Evolutionary conservation across 2,113 vertebrate species (phyloP).

Genomic region (Eurypyga helias): DNA sequence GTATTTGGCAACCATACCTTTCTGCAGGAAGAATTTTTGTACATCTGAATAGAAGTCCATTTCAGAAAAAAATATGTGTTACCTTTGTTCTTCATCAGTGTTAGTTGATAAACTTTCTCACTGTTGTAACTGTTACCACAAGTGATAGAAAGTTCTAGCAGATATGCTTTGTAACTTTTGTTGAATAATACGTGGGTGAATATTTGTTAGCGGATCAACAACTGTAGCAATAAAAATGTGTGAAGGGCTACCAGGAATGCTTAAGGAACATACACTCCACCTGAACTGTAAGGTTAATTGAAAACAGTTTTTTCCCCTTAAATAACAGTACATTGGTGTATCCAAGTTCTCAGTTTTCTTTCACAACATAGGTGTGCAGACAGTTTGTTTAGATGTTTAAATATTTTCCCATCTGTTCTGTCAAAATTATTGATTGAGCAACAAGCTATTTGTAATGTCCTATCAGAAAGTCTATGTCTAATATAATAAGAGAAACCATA

Average conservation of each 20-base stretch:
- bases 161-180: not conserved
- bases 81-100: not conserved
- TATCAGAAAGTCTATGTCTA: not conserved
- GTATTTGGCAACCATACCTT: not conserved
- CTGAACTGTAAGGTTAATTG: constrained; percentile 72
- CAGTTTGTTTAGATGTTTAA: constrained; percentile 81
- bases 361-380: constrained; percentile 80
- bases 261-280: constrained; percentile 26
- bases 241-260: constrained; percentile 26
- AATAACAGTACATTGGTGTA: constrained; percentile 68
- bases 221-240: constrained; percentile 26
- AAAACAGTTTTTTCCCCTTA: constrained; percentile 28
- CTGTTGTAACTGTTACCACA: not conserved
- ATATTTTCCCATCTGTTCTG: constrained; percentile 79
- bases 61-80: not conserved
- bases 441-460: constrained; percentile 27
- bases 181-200: not conserved
- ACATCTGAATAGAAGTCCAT: not conserved
- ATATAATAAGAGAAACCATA: not conserved
- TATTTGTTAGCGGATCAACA: constrained; percentile 40
- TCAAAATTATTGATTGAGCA: constrained; percentile 74
- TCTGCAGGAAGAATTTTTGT: not conserved
- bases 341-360: constrained; percentile 80
- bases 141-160: not conserved
- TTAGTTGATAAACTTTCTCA: not conserved